Evolutionary conservation across 2,888 invertebrate species (phyloP).

Genomic region (Nebria salina): DNA sequence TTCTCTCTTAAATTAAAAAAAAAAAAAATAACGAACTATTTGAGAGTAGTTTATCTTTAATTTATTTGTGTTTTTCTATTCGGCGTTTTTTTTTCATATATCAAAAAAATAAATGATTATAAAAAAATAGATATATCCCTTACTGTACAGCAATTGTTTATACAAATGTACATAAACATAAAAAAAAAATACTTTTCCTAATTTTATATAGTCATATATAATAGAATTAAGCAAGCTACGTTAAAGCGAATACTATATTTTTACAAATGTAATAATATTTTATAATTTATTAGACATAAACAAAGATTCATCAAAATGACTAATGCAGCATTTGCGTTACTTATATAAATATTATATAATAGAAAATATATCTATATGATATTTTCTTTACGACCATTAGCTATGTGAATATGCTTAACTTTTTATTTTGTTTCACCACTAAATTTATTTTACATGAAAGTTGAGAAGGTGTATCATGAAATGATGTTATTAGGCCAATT

Average conservation of each 20-base stretch:
- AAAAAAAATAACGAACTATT: not conserved
- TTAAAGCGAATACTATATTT: constrained; percentile 34
- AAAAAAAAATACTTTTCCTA: not conserved
- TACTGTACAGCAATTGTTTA: not conserved
- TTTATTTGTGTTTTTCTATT: not conserved
- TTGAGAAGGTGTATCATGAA: not conserved
- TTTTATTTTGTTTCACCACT: not conserved
- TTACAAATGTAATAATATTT: constrained; percentile 35
- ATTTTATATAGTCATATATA: constrained; percentile 37
- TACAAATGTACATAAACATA: not conserved
- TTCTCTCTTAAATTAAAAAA: not conserved
- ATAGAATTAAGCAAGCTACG: constrained; percentile 35
- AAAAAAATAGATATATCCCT: not conserved
- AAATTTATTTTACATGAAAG: not conserved
- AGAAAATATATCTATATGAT: not conserved
- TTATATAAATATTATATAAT: constrained; percentile 14
- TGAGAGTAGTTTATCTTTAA: not conserved
- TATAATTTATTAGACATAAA: constrained; percentile 15
- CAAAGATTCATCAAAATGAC: not conserved
- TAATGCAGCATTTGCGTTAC: constrained; percentile 1
- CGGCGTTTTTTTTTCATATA: not conserved
- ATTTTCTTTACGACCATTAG: not conserved
- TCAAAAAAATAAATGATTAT: not conserved
- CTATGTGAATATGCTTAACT: not conserved
- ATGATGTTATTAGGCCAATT: not conserved